Conservation (phyloP, 2,888 invertebrate genomes). For the Hirtodrosophila alboralis region DNA sequence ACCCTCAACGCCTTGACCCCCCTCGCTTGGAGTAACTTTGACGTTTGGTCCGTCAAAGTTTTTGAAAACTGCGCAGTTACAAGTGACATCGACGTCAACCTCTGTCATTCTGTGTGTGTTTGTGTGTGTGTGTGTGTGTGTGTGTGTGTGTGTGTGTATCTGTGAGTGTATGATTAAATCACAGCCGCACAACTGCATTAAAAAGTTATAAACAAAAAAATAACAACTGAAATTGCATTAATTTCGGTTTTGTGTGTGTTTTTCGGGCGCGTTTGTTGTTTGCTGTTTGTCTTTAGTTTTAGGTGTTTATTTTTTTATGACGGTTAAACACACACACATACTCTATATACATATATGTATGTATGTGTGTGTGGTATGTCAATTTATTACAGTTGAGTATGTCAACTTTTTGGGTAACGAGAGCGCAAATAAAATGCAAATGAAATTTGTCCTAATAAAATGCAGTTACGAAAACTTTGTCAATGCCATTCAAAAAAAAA, state of each 20-base stretch:
- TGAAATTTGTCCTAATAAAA: constrained; percentile 76
- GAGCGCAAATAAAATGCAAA: constrained; percentile 74
- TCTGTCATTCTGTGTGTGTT: constrained; percentile 23
- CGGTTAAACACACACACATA: constrained; percentile 2
- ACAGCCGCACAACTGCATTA: constrained; percentile 69
- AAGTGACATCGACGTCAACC: constrained; percentile 62
- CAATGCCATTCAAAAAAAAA: constrained; percentile 39
- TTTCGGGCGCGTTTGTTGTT: constrained; percentile 16
- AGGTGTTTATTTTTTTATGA: constrained; percentile 46
- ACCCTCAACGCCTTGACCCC: constrained; percentile 3
- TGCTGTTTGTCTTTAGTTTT: constrained; percentile 63
- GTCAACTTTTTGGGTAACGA: constrained; percentile 52
- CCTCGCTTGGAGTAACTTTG: constrained; percentile 56
- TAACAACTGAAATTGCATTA: constrained; percentile 66
- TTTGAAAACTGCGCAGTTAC: constrained; percentile 58
- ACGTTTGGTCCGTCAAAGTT: constrained; percentile 71
- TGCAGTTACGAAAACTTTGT: constrained; percentile 69
- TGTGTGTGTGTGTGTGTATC: constrained; percentile 10
- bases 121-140: constrained; percentile 8
- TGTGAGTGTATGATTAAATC: constrained; percentile 63
- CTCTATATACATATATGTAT: constrained; percentile 2
- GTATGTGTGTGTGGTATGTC: constrained; percentile 35
- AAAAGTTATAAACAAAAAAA: constrained; percentile 58
- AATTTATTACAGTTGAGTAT: constrained; percentile 55
- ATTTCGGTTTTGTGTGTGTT: constrained; percentile 33